phyloP scores from a whole-genome alignment of 2,113 vertebrate species.

The Microcebus murinus region DNA sequence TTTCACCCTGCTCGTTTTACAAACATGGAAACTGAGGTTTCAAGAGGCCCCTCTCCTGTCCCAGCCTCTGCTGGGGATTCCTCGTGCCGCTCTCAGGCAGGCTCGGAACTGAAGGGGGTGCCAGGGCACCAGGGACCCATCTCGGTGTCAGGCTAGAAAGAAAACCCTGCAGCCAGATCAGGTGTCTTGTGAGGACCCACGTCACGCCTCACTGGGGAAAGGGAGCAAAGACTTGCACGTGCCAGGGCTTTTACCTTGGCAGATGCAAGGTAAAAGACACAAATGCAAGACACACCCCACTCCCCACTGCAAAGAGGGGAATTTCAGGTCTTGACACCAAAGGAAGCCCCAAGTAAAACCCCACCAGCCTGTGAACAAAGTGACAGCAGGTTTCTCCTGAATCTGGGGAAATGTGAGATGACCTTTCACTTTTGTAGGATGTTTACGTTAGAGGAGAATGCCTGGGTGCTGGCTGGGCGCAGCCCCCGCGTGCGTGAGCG shows the following conservation, averaged over 20 bases:
- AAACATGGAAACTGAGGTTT: neutral
- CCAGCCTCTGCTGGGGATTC: rapidly evolving
- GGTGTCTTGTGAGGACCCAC: neutral
- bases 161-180: neutral
- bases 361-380: neutral
- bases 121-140: neutral
- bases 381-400: neutral
- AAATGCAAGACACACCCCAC: neutral
- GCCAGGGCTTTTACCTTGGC: neutral
- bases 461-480: neutral
- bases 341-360: conserved; percentile 45
- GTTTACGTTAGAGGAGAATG: conserved; percentile 15
- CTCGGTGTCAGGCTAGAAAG: neutral
- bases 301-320: neutral
- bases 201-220: neutral
- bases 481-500: neutral
- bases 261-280: too few relatives aligned
- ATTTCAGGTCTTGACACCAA: neutral
- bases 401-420: neutral
- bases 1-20: neutral
- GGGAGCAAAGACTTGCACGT: neutral
- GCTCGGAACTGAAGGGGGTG: neutral
- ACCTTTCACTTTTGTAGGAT: conserved; percentile 43
- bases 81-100: neutral
- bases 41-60: neutral